phyloP scores from a whole-genome alignment of 2,797 vertebrate species.

The Eulemur mongoz region DNA sequence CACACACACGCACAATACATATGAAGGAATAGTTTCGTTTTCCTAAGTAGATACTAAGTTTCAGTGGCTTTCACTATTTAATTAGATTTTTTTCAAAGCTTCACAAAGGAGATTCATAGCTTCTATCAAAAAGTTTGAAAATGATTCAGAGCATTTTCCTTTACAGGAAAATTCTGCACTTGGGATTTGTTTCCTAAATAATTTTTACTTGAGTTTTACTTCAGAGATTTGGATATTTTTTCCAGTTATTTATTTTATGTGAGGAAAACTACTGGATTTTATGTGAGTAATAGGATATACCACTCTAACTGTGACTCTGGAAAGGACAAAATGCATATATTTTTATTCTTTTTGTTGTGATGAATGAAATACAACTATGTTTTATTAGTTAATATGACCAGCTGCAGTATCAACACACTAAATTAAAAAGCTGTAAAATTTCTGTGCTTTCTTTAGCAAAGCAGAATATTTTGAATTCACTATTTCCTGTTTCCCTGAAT shows the following conservation, averaged over 20 bases:
- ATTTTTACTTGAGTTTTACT: slow-evolving; percentile 27
- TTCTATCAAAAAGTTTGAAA: slow-evolving; percentile 46
- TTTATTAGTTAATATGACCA: background rate
- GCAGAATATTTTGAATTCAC: background rate
- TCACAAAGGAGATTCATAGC: background rate
- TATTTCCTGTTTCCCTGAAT: background rate
- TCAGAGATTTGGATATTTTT: background rate
- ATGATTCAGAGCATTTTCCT: background rate
- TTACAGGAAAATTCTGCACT: background rate
- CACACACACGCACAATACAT: background rate
- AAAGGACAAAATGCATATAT: background rate
- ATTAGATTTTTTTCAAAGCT: background rate
- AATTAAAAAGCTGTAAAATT: background rate
- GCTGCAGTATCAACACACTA: background rate
- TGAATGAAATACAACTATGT: background rate
- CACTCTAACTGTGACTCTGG: background rate
- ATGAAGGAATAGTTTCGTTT: background rate
- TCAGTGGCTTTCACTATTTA: background rate
- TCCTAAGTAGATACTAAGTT: background rate
- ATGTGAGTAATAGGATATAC: background rate
- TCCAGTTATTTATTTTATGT: background rate
- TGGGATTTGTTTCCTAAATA: background rate
- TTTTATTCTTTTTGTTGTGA: background rate
- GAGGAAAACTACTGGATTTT: background rate
- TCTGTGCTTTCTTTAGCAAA: slow-evolving; percentile 7